These are phyloP conservation scores for Dyspetes luteomarginatus DNA, from an alignment of 2,888 invertebrate genomes.

Conservation along the genomic window DNA sequence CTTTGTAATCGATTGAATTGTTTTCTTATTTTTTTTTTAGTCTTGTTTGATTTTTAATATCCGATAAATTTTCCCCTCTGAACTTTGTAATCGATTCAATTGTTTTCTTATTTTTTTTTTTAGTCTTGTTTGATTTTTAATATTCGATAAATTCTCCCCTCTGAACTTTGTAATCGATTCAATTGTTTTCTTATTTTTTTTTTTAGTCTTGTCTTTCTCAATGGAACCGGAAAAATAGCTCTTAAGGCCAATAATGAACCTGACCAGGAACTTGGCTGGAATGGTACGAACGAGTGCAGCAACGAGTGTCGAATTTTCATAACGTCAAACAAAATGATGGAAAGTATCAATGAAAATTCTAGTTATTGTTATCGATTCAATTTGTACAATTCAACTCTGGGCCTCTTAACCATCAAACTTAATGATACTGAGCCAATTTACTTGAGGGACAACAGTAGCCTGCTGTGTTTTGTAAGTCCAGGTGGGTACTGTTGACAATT, in stretches of 20 bases:
- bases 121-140: too few species aligned
- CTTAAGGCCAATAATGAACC: background rate
- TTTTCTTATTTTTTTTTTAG: too few species aligned
- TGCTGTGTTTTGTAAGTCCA: slow-evolving; percentile 19
- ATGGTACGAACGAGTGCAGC: background rate
- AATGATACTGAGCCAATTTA: background rate
- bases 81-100: too few species aligned
- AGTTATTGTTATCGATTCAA: slow-evolving; percentile 7
- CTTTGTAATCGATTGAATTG: too few species aligned
- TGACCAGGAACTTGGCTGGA: background rate
- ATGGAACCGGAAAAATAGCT: too few species aligned
- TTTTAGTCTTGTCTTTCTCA: too few species aligned
- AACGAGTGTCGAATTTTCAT: slow-evolving; percentile 35
- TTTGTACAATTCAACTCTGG: background rate
- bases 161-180: too few species aligned
- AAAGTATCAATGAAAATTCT: background rate
- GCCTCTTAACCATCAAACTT: background rate
- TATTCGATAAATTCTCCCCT: too few species aligned
- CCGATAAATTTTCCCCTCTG: too few species aligned
- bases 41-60: too few species aligned
- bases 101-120: too few species aligned
- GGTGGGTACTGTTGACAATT: slow-evolving; percentile 23
- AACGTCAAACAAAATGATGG: background rate
- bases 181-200: too few species aligned
- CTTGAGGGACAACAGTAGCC: background rate